Conservation (phyloP, 53 echinoderm and acorn worm genomes). For the Astropecten irregularis region DNA sequence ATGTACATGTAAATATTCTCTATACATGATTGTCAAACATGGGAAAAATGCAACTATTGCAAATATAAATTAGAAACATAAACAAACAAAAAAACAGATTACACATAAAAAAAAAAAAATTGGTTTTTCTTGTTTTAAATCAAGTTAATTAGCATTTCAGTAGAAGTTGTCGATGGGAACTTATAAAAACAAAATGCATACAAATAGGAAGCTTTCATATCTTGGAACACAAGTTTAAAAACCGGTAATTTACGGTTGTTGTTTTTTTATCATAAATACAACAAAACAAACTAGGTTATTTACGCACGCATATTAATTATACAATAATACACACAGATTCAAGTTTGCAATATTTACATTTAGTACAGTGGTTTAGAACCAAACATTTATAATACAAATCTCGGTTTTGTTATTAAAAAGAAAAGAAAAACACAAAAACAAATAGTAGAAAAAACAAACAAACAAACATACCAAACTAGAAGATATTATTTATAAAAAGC, state of each 20-base stretch:
- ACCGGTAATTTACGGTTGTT: no score
- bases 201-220: no score
- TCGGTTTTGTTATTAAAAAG: no score
- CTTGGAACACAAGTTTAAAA: no score
- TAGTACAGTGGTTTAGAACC: conserved; percentile 34
- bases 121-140: background rate
- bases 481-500: no score
- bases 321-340: conserved; percentile 25
- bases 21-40: conserved; percentile 27
- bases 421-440: background rate
- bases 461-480: no score
- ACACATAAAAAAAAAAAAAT: no score
- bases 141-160: conserved; percentile 26
- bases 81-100: no score
- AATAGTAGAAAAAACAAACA: no score
- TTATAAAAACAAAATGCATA: background rate
- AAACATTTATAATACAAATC: conserved; percentile 13
- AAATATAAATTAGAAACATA: no score
- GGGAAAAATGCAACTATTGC: conserved; percentile 20
- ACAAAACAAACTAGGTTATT: background rate
- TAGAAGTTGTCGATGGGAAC: conserved; percentile 30
- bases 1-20: conserved; percentile 8
- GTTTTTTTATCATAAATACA: no score
- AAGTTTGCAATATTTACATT: conserved; percentile 4
- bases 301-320: conserved; percentile 25